Base-by-base conservation (phyloP, 64 coral and sea anemone species). In the Astreopora myriophthalma region DNA sequence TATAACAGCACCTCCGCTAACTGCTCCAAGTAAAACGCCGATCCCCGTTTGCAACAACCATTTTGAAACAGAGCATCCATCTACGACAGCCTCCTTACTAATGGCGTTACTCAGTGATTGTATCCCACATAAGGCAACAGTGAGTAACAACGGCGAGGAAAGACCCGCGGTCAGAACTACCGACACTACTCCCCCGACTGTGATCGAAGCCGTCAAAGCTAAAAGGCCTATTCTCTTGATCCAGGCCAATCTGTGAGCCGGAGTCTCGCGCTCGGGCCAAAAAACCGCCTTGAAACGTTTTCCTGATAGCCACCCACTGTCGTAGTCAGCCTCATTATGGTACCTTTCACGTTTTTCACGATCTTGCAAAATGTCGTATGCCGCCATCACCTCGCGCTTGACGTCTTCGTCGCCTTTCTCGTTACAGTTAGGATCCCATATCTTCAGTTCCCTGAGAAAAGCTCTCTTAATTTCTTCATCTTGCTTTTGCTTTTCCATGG, bases 181-280 rank as follows among this genome's bases (percentile, higher is more conserved):
- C 51, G 51, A 55, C 51, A 55, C 12, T 1, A 55, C 17, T 8
- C 51, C 51, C 3, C 8, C 51, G 16, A 19, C 13, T 27, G 34
- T 13, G 52, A 92, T 22, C 26, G 48, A 83, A 23, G 14, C 73
- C 1, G 94, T 87, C n/a, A 80, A 42, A 11, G 32, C 29, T 22
- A 90, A 22, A n/a, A 73, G 48, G 4, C 9, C 13, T 17, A 95
- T 24, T 35, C 94, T 76, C 20, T 52, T 75, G 17, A n/a, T n/a
- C 27, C 19, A 87, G 17, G 44, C 48, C 20, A 29, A 2, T 26
- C 57, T 73, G 34, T 95, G 94, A 1, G 86, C 83, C 30, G 80
- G 14, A 14, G 94, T 95, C 25, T 79, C 27, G 38, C 88, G 87
- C 48, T 94, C 93, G 30, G 93, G 57, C 70, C 62, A 85, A 76